phyloP scores from a whole-genome alignment of 2,797 vertebrate genomes.

The Cryptoprocta ferox region DNA sequence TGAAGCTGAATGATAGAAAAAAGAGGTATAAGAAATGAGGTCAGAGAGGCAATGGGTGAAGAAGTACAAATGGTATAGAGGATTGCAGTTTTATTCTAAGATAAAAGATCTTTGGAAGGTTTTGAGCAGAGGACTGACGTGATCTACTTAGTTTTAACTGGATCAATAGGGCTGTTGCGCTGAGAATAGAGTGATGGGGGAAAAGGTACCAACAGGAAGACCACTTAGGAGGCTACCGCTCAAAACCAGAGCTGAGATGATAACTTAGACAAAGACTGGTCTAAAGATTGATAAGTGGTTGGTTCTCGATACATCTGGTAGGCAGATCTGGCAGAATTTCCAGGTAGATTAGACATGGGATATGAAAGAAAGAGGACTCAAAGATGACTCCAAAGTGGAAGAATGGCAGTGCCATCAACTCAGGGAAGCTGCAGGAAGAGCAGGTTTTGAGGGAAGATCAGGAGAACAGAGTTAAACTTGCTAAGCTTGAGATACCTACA shows the following conservation, averaged over 20 bases:
- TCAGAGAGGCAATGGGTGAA: background rate
- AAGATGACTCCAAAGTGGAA: constrained; percentile 10
- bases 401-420: background rate
- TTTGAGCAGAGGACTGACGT: background rate
- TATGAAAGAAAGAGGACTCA: background rate
- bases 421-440: background rate
- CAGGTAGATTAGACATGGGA: background rate
- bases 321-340: background rate
- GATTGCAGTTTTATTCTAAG: background rate
- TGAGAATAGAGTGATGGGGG: background rate
- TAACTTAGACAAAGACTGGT: background rate
- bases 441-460: background rate
- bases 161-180: background rate
- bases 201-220: background rate
- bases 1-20: background rate
- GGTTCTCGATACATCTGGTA: background rate
- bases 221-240: background rate
- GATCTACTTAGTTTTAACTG: background rate
- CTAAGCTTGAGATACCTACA: background rate
- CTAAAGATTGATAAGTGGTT: background rate
- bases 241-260: background rate
- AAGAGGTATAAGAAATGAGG: background rate
- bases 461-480: background rate
- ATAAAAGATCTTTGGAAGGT: constrained; percentile 7
- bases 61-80: background rate